These are phyloP conservation scores for Tetraneura akinire DNA, from an alignment of 1,140 invertebrate species.

Conservation along the genomic window DNA sequence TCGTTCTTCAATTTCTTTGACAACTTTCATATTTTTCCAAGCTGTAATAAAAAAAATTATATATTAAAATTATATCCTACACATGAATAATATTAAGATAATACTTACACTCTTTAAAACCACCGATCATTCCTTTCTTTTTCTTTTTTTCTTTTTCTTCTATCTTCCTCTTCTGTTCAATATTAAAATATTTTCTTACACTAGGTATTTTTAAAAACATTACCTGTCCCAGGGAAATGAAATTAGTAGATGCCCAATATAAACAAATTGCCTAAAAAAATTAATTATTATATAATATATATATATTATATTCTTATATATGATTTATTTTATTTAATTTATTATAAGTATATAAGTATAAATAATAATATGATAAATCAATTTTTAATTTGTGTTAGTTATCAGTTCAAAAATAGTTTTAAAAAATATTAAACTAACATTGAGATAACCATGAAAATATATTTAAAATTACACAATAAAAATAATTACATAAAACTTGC, in stretches of 20 bases:
- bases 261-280: slow-evolving; percentile 73
- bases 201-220: slow-evolving; percentile 73
- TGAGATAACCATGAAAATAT: too few relatives aligned
- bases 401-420: too few relatives aligned
- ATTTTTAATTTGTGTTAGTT: too few relatives aligned
- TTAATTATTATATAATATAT: too few relatives aligned
- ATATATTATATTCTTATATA: too few relatives aligned
- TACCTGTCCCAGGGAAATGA: slow-evolving; percentile 84
- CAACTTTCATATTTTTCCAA: slow-evolving; percentile 81
- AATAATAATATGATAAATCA: too few relatives aligned
- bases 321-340: too few relatives aligned
- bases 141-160: slow-evolving; percentile 65
- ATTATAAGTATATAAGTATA: too few relatives aligned
- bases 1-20: slow-evolving; percentile 75
- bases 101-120: slow-evolving; percentile 78
- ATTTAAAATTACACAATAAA: too few relatives aligned
- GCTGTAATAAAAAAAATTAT: slow-evolving; percentile 64
- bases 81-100: not conserved
- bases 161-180: slow-evolving; percentile 63
- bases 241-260: slow-evolving; percentile 89
- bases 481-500: too few relatives aligned
- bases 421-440: too few relatives aligned
- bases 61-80: too few relatives aligned
- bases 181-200: slow-evolving; percentile 77
- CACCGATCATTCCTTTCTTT: slow-evolving; percentile 76